Evolutionary conservation across 2,888 invertebrate genomes (phyloP), one percentile per base, ranked within the genome.

Genomic region (Crocallis elinguaria): DNA sequence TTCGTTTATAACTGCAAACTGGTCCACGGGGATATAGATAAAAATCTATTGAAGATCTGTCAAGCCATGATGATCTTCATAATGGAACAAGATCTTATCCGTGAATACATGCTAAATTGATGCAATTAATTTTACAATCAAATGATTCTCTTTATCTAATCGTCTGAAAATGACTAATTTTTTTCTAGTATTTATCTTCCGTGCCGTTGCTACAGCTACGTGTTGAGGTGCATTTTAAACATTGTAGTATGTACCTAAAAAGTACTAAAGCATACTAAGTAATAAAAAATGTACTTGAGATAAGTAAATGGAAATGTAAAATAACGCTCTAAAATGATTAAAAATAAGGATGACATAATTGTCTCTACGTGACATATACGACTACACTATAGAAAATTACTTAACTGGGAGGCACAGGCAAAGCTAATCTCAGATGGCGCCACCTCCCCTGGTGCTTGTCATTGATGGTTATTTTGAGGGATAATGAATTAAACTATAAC

Each of bases 271-370:
- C n/a, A n/a, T n/a, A n/a, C n/a, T n/a, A n/a, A n/a, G n/a, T 19
- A 19, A 19, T 5, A 19, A 19, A 3, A 19, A 19, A 4, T 25
- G 9, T 25, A 25, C 8, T 1, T n/a, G 2, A 44, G 17, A 44
- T 43, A 25, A 14, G 21, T 37, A 12, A 9, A 25, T 25, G 29
- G 29, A 12, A 6, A 1, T 27, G n/a, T 3, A 29, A 29, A 25
- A 12, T 44, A 12, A 44, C 16, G 27, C 36, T 36, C 9, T 19
- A 5, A 35, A 12, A 8, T 29, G 45, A 45, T 19, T 45, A 38
- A 30, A n/a, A 41, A 41, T 41, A 41, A 16, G 12, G 30, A 29
- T 41, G 41, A 41, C 8, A 27, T 36, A 45, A 36, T 19, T 23
- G 30, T 23, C 12, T 32, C 36, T 30, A 32, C 14, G 13, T 16